These are phyloP conservation scores for Acinonyx jubatus DNA, from an alignment of 2,113 vertebrate genomes.

Conservation along the genomic window DNA sequence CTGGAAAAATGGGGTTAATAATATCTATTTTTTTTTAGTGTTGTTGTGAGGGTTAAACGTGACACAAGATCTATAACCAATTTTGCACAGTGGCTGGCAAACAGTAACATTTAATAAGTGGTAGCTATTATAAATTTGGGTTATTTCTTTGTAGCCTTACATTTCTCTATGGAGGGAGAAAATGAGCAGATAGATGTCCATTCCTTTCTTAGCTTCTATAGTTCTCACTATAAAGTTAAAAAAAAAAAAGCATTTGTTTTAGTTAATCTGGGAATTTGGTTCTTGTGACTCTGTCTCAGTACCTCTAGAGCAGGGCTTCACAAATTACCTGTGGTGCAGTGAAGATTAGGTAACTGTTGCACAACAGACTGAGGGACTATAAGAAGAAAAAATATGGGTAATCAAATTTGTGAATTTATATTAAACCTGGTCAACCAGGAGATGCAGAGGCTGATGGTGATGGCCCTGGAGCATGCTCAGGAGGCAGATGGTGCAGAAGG, in stretches of 20 bases:
- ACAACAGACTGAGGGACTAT: background rate
- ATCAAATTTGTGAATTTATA: background rate
- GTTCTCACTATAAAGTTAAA: background rate
- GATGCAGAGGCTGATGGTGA: background rate
- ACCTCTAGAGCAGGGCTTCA: background rate
- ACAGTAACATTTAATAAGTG: background rate
- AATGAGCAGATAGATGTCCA: background rate
- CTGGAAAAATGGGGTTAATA: background rate
- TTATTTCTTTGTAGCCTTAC: slow-evolving; percentile 11
- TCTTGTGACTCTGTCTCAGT: background rate
- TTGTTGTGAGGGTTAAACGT: background rate
- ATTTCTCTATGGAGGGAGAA: background rate
- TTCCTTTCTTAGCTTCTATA: background rate
- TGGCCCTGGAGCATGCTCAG: background rate
- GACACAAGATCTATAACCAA: background rate
- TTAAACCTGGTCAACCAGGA: background rate
- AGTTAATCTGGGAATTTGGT: background rate
- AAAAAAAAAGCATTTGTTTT: background rate
- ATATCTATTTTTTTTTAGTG: background rate
- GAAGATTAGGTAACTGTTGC: background rate
- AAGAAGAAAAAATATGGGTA: background rate
- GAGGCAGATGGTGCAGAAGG: background rate
- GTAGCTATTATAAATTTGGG: background rate
- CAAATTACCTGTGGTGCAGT: background rate
- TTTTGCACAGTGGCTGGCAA: background rate